Base-by-base conservation (phyloP, 2,797 vertebrate genomes). In the Leptoclinus maculatus region DNA sequence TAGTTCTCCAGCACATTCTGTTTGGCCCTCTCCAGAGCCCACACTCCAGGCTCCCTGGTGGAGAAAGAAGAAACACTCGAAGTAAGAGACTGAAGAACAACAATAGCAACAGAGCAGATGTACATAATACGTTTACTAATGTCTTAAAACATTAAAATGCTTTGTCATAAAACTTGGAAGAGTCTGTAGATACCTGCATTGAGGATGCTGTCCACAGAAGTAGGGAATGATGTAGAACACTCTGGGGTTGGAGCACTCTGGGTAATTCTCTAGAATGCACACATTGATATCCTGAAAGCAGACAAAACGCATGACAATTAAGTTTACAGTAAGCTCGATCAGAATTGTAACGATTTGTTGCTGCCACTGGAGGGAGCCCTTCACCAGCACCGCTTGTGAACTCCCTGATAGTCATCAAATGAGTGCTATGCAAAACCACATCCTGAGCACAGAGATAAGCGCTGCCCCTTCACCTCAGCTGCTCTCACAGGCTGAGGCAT, bases 201-300 rank as follows among this genome's bases (percentile, higher is more conserved):
- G 96, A 83, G 98, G 97, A 91, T 99, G 98, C 85, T 99, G 98
- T 88, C 98, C 98, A 91, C 98, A 99, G 92, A 99, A 99, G 83
- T 99, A 99, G 0, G 98, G 98, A 58, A 99, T 99, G 88, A 99
- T 99, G 94, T 99, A 99, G 94, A 99, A 99, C 70, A 98, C 93
- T 62, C 96, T 95, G 83, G 98, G 98, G 90, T 99, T 99, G 83
- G 97, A 98, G 93, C 98, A 99, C 90, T 99, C 98, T 0, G 98
- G 97, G 74, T 98, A 98, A 90, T 97, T 98, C 93, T 99, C 97
- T 82, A 99, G 95, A 90, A 99, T 98, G 89, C 98, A 99, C 82
- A 99, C 97, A 38, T 98, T 99, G 91, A 99, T 98, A 85, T 99
- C 98, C 98, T 99, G 84, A 54, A 90, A 83, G 79, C 38, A 92